Conservation (phyloP, 2,888 invertebrate genomes). For the Odontocolon sp. region DNA sequence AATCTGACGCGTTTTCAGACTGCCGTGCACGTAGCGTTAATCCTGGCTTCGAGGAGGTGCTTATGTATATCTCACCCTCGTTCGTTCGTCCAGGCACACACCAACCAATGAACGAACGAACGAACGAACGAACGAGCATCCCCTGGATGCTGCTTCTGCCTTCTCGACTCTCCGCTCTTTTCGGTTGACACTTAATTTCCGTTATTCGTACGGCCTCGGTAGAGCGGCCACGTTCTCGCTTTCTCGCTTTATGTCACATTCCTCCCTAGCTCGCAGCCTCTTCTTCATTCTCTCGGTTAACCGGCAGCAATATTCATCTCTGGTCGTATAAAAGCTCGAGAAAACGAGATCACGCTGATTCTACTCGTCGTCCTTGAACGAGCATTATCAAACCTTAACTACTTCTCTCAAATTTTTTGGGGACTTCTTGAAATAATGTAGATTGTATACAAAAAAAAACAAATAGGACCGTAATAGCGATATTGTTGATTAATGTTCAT, state of each 20-base stretch:
- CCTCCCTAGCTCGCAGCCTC: slow-evolving; percentile 55
- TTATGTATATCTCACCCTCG: slow-evolving; percentile 66
- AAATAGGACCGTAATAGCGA: no score
- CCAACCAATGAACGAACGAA: slow-evolving; percentile 36
- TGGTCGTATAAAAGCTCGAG: slow-evolving; percentile 49
- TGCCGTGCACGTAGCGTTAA: slow-evolving; percentile 78
- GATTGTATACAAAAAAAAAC: not conserved
- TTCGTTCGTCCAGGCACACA: slow-evolving; percentile 45
- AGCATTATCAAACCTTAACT: not conserved
- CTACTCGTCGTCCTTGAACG: slow-evolving; percentile 37
- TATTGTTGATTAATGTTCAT: no score
- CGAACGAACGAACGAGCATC: slow-evolving; percentile 19
- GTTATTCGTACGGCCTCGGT: slow-evolving; percentile 79
- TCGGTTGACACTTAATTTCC: slow-evolving; percentile 81
- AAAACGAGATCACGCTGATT: slow-evolving; percentile 49
- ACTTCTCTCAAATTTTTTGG: not conserved
- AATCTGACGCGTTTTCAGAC: no score
- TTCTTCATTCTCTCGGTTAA: slow-evolving; percentile 74
- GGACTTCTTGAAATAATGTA: not conserved
- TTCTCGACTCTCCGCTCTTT: slow-evolving; percentile 67
- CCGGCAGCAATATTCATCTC: slow-evolving; percentile 62
- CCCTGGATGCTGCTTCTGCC: slow-evolving; percentile 40
- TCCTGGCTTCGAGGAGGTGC: slow-evolving; percentile 69
- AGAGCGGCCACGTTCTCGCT: slow-evolving; percentile 58
- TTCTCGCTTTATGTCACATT: slow-evolving; percentile 75